A percentile compares a stretch with the other conserved stretches of the same genome.
Conservation (phyloP, 2,888 invertebrate genomes). For the Acanthopleura granulata region DNA sequence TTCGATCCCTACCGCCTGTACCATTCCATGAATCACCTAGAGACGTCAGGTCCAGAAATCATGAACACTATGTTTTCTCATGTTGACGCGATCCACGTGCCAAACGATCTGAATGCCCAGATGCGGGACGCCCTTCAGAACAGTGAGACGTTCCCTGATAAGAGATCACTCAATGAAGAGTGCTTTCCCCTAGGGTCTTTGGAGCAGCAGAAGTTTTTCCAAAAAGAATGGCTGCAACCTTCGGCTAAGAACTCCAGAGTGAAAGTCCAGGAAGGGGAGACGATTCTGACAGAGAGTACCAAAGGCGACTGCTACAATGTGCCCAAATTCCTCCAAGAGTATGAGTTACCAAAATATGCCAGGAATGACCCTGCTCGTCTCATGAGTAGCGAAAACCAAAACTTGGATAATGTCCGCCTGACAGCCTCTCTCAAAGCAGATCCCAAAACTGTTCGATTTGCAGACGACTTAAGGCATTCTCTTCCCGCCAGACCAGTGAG, state of each 20-base stretch:
- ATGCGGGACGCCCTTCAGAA: constrained; percentile 50
- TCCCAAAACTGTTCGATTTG: constrained; percentile 53
- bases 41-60: constrained; percentile 48
- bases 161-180: constrained; percentile 39
- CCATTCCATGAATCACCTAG: constrained; percentile 52
- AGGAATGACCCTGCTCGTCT: constrained; percentile 57
- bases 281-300: constrained; percentile 51
- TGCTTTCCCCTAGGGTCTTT: constrained; percentile 33
- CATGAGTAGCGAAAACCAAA: constrained; percentile 62
- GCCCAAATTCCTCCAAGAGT: constrained; percentile 64
- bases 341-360: constrained; percentile 46
- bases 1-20: constrained; percentile 61
- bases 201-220: constrained; percentile 40
- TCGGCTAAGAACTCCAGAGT: constrained; percentile 43
- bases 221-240: constrained; percentile 55
- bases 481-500: constrained; percentile 25
- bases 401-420: constrained; percentile 43
- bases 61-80: constrained; percentile 56
- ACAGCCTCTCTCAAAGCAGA: constrained; percentile 15
- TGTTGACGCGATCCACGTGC: constrained; percentile 53
- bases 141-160: constrained; percentile 48
- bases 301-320: constrained; percentile 62
- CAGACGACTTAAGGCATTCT: constrained; percentile 32
- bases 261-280: constrained; percentile 52
- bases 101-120: constrained; percentile 50